Evolutionary conservation across 2,888 invertebrate species (phyloP), one percentile per base, ranked within the genome.

Genomic region (Agrotis clavis): DNA sequence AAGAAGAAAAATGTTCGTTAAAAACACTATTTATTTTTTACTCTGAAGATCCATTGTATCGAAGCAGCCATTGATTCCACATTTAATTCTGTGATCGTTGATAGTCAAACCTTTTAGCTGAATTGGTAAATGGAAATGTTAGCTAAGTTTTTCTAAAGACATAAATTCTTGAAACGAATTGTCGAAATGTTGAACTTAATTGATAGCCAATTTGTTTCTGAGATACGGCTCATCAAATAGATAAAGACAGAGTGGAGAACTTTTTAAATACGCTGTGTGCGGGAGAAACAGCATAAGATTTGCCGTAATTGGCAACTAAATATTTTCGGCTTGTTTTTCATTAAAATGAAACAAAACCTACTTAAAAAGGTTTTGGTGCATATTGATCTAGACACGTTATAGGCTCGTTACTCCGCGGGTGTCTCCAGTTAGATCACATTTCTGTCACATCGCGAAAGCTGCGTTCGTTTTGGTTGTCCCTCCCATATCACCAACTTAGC

Each of bases 11-110:
- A 60, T 47, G 14, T 4, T 21, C 11, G 7, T 41, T 41, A 67
- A 79, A 68, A 72, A 79, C 18, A 19, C 48, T 25, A 19, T 56
- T 67, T 35, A 64, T 41, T 74, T 79, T 77, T 72, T 63, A 61
- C 45, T 51, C 18, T 51, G 2, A 51, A 68, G 41, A n/a, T 45
- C n/a, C 14, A 50, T 13, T 61, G 11, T 18, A 50, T 21, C 56
- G n/a, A 0, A 48, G 53, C 14, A 45, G 30, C 19, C 19, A 73
- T 64, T 64, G 54, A 66, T 63, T 47, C 19, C 13, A 35, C 1
- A 54, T 63, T 66, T 5, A 77, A 65, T 65, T 16, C 16, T 47
- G 56, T 47, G 13, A 19, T 50, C 5, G n/a, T 56, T 56, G 45
- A 45, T 30, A 67, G 25, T 16, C 59, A 14, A 30, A 68, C 1